Evolutionary conservation across 2,888 invertebrate species (phyloP), one percentile per base, ranked within the genome.

Genomic region (Netelia virgata): DNA sequence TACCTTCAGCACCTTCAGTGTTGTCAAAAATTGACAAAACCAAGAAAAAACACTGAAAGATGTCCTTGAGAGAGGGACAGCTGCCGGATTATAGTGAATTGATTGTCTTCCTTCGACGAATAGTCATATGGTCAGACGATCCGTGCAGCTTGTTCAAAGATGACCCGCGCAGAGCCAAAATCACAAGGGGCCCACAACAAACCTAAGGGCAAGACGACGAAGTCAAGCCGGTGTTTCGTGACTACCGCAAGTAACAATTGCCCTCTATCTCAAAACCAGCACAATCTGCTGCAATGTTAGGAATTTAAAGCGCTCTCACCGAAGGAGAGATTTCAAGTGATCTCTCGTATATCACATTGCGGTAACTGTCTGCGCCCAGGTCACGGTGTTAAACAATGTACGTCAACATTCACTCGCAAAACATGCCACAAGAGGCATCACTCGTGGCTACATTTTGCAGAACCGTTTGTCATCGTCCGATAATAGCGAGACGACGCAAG

Each of bases 41-140:
- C 6, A 77, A 57, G 3, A 69, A n/a, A 3, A 73, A 50, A 9
- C 73, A 14, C 0, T 80, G 41, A 43, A 80, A n/a, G 1, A 20
- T 66, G 43, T 28, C 53, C 1, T 8, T 36, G 5, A 47, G 14
- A n/a, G 41, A 63, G 3, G 64, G 43, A 11, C 36, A 61, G 14
- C 16, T 84, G 1, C 68, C 80, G 5, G 3, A 64, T 0, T 77
- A 70, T 9, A 61, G 78, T n/a, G 41, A 84, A 1, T 75, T 85
- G 0, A 73, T 73, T 9, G 20, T 55, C 1, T 80, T 80, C 23
- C 57, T 75, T 18, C 55, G 72, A 23, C 9, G 16, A 0, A 57
- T 59, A 0, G 68, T 59, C 23, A 73, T 73, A 1, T 23, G 66
- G 1, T 18, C 55, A 16, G 75, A 64, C n/a, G 64, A 75, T 0